Conservation (phyloP, 2,888 invertebrate species). For the Napeogenes inachia region DNA sequence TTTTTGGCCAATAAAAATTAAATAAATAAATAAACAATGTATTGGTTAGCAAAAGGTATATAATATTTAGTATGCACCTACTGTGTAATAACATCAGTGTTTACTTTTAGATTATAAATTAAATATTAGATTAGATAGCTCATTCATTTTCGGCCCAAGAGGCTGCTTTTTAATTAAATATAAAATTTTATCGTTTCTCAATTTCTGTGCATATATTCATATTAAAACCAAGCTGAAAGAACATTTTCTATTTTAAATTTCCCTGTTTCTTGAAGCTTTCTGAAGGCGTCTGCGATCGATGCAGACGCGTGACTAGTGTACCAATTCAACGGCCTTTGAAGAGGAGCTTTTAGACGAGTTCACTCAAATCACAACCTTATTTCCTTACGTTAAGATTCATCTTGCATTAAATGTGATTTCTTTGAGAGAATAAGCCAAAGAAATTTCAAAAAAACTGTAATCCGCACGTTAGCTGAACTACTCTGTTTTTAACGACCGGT, state of each 20-base stretch:
- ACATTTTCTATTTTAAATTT: slow-evolving; percentile 14
- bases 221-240: background rate
- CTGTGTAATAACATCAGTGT: too few relatives aligned
- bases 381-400: background rate
- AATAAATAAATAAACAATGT: too few relatives aligned
- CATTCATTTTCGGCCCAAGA: too few relatives aligned
- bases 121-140: too few relatives aligned
- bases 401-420: background rate
- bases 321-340: slow-evolving; percentile 20
- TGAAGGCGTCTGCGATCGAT: slow-evolving; percentile 32
- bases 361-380: background rate
- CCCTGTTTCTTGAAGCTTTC: slow-evolving; percentile 12
- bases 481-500: slow-evolving; percentile 20
- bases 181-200: too few relatives aligned
- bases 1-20: too few relatives aligned
- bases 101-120: too few relatives aligned
- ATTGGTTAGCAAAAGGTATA: too few relatives aligned
- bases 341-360: background rate
- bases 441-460: slow-evolving; percentile 24
- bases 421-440: slow-evolving; percentile 3
- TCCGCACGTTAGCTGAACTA: slow-evolving; percentile 20
- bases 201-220: background rate
- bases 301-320: slow-evolving; percentile 33
- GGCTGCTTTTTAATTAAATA: too few relatives aligned
- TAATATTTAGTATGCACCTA: too few relatives aligned